phyloP scores from a whole-genome alignment of 2,113 vertebrate genomes.

The Zapornia atra region DNA sequence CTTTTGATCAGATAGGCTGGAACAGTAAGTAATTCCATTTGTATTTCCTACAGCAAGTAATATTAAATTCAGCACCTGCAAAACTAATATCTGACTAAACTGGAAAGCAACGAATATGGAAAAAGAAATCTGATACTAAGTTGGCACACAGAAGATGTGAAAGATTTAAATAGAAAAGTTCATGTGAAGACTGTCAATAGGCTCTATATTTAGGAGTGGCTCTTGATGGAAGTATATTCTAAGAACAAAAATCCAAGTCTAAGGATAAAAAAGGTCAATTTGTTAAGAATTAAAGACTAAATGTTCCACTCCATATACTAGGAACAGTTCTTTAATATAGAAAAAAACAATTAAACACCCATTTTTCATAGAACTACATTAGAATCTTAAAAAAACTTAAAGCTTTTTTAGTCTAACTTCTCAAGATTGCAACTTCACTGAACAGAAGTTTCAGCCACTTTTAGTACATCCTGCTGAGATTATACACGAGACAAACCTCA shows the following conservation, averaged over 20 bases:
- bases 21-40: background rate
- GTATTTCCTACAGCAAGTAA: slow-evolving; percentile 1
- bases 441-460: background rate
- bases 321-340: slow-evolving; percentile 35
- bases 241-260: slow-evolving; percentile 55
- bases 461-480: rapidly evolving
- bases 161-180: slow-evolving; percentile 71
- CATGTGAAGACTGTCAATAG: slow-evolving; percentile 67
- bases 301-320: slow-evolving; percentile 51
- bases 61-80: slow-evolving; percentile 47
- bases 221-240: slow-evolving; percentile 55
- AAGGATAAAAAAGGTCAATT: slow-evolving; percentile 53
- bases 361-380: background rate
- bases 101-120: slow-evolving; percentile 60
- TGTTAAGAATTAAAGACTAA: slow-evolving; percentile 54
- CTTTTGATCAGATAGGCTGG: background rate
- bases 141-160: slow-evolving; percentile 55
- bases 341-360: background rate
- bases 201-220: slow-evolving; percentile 62
- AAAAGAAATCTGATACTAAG: slow-evolving; percentile 61
- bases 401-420: background rate
- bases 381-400: background rate
- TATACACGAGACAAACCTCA: background rate
- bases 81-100: slow-evolving; percentile 48
- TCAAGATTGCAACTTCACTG: background rate